phyloP scores from a whole-genome alignment of 2,797 vertebrate species.

The Oophaga sylvatica region DNA sequence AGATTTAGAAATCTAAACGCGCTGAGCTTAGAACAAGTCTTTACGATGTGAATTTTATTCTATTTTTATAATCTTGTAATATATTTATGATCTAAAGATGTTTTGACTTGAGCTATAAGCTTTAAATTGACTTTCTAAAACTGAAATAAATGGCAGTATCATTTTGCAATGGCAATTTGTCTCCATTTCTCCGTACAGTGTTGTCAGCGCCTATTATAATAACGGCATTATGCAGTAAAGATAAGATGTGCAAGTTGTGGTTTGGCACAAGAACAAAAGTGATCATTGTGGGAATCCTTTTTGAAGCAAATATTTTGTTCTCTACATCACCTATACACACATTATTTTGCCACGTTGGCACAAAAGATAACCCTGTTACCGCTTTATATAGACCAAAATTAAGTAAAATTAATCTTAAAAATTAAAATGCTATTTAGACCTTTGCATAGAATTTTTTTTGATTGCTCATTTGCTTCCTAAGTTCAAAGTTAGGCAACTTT shows the following conservation, averaged over 20 bases:
- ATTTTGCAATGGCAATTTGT: conserved; percentile 12
- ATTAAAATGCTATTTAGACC: no score
- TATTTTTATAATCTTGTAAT: conserved; percentile 30
- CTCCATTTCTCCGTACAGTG: background rate
- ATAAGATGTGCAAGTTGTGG: background rate
- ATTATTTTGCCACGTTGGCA: background rate
- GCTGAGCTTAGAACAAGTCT: background rate
- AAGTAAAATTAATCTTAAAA: background rate
- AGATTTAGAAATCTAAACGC: background rate
- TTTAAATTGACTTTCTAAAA: conserved; percentile 29
- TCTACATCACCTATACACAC: background rate
- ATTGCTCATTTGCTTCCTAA: no score
- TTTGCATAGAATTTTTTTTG: no score
- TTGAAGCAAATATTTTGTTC: background rate
- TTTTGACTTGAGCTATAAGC: conserved; percentile 17
- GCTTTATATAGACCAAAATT: background rate
- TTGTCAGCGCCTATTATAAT: background rate
- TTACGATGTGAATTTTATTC: conserved; percentile 12
- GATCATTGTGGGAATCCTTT: background rate
- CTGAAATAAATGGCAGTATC: conserved; percentile 15
- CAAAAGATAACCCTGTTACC: no score
- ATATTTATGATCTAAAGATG: conserved; percentile 26
- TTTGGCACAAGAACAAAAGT: background rate
- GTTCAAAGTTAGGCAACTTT: no score
- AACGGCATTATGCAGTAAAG: background rate